Evolutionary conservation across 2,888 invertebrate species (phyloP), one percentile per base, ranked within the genome.

Genomic region (Cacoxenus indagator): DNA sequence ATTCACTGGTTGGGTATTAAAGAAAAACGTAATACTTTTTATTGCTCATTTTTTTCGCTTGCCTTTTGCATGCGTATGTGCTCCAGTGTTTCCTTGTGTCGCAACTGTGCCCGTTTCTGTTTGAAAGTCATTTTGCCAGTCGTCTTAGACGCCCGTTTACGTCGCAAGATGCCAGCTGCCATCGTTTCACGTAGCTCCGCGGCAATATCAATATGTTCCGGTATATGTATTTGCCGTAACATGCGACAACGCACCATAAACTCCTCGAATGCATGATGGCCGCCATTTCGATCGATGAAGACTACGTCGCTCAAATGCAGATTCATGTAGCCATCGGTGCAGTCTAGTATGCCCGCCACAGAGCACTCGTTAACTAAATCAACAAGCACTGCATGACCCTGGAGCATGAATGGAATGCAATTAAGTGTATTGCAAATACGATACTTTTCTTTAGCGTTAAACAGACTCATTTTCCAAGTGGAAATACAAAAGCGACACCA

Each of bases 281-380:
- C 71, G 0, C 85, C 85, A 70, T 86, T 80, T 3, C 87, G 85
- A 73, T 88, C 86, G 6, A 88, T 86, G 45, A 86, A 85, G 1
- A 88, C 87, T 0, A 74, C 87, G 54, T 86, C 73, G 0, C 70
- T 70, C 37, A 88, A 71, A 26, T 82, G 80, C 4, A 88, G 82
- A 31, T 86, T 88, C 87, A 88, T 87, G 67, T 79, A 81, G 0
- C 87, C 88, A 68, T 88, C 88, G 2, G 84, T 78, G n/a, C 73
- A 71, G 4, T 77, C 76, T 4, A 88, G 75, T 1, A 82, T 80
- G 1, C 88, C 88, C 0, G 87, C 87, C 3, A 88, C 84, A 0
- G 87, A 85, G 8, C 85, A 85, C 64, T 87, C 87, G 71, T 88
- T 88, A 2, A 78, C 75, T 1, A 88, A 73, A 75, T 88, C 88